phyloP scores from a whole-genome alignment of 2,113 vertebrate genomes.

The Eonycteris spelaea region DNA sequence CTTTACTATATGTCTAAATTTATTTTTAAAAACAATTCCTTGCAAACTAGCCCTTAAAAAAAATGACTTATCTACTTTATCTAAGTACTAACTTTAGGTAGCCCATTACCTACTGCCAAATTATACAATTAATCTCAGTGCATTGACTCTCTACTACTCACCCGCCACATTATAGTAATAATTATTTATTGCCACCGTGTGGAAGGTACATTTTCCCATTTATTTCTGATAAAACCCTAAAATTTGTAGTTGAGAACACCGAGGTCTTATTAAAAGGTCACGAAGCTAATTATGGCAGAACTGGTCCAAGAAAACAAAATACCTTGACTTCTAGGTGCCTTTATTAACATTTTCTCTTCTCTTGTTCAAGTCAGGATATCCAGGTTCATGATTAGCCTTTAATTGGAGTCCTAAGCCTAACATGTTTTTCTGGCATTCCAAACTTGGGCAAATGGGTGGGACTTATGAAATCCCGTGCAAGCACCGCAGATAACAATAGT shows the following conservation, averaged over 20 bases:
- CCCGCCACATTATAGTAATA: background rate
- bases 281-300: background rate
- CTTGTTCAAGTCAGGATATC: background rate
- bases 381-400: background rate
- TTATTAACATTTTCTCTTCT: background rate
- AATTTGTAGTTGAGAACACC: background rate
- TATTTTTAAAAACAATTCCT: background rate
- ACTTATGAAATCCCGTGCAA: background rate
- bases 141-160: background rate
- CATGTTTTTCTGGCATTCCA: background rate
- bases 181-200: background rate
- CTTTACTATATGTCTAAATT: background rate
- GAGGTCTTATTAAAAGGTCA: background rate
- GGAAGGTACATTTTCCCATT: background rate
- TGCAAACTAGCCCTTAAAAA: background rate
- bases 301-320: background rate
- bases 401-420: background rate
- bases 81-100: background rate
- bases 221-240: background rate
- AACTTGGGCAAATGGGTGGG: background rate
- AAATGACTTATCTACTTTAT: background rate
- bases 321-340: background rate
- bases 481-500: background rate
- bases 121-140: fast-evolving
- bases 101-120: background rate